A percentile compares a stretch with the other conserved stretches of the same genome.
Evolutionary conservation across 2,797 vertebrate genomes (phyloP).

Genomic region (Macroramphosus scolopax): DNA sequence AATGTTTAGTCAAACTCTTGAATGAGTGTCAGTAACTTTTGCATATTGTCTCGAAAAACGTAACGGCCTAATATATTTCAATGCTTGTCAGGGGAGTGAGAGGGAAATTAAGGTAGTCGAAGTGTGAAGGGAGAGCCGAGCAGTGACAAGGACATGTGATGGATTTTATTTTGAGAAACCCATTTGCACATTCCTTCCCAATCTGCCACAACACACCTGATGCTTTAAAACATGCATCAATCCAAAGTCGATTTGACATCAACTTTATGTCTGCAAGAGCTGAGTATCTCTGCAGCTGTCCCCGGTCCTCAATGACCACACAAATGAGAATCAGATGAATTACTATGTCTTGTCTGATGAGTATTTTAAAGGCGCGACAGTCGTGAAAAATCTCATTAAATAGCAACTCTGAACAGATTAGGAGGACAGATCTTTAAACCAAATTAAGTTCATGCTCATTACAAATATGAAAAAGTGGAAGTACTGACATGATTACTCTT

Average conservation of each 20-base stretch:
- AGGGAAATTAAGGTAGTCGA: conserved; percentile 7
- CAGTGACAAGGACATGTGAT: conserved; percentile 10
- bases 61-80: conserved; percentile 6
- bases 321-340: conserved; percentile 16
- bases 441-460: conserved; percentile 22
- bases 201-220: conserved; percentile 1
- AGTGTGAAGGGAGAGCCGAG: conserved; percentile 27
- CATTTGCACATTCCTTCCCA: too few relatives aligned
- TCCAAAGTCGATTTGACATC: too few relatives aligned
- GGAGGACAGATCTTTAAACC: conserved; percentile 8
- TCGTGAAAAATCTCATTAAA: conserved; percentile 3
- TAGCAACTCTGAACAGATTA: conserved; percentile 8
- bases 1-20: too few relatives aligned
- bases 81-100: conserved; percentile 8
- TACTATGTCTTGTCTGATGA: conserved; percentile 1
- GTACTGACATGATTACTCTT: conserved; percentile 9
- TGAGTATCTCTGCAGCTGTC: not conserved
- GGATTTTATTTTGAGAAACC: conserved; percentile 15
- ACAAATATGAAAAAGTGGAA: conserved; percentile 31
- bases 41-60: not conserved
- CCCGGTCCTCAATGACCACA: not conserved
- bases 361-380: not conserved
- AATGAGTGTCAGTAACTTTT: conserved; percentile 3
- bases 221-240: too few relatives aligned
- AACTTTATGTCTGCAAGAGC: too few relatives aligned